Conservation (phyloP, 2,888 invertebrate genomes). For the Aspidiotus destructor region DNA sequence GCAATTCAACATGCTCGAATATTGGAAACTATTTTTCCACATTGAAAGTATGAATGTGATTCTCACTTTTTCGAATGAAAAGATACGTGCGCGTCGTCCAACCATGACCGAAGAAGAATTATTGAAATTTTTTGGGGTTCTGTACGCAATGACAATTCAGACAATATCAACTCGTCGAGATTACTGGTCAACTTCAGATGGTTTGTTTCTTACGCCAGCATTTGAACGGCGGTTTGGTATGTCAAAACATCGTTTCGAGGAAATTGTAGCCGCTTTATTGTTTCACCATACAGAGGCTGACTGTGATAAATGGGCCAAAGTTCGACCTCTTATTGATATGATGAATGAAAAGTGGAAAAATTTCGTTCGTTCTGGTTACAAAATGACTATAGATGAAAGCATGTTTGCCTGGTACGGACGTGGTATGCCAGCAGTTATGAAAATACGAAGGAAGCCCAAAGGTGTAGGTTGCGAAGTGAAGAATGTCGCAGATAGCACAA, state of each 20-base stretch:
- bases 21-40: background rate
- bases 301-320: background rate
- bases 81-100: background rate
- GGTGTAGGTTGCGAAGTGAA: slow-evolving; percentile 6
- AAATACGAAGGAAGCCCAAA: background rate
- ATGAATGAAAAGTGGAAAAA: slow-evolving; percentile 1
- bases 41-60: background rate
- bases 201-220: slow-evolving; percentile 1
- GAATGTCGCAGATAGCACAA: background rate
- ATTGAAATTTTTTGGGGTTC: background rate
- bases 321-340: slow-evolving; percentile 2
- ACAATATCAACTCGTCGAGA: slow-evolving; percentile 1
- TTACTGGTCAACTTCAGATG: slow-evolving; percentile 3
- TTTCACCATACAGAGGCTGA: background rate
- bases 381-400: slow-evolving; percentile 5
- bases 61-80: background rate
- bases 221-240: background rate
- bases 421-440: background rate
- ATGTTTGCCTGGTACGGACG: slow-evolving; percentile 9
- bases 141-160: slow-evolving; percentile 4
- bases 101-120: background rate
- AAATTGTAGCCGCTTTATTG: slow-evolving; percentile 6
- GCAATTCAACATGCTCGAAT: background rate
- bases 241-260: background rate
- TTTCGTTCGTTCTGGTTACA: background rate